Evolutionary conservation across 1,140 invertebrate genomes (phyloP).

Genomic region (Musca domestica): DNA sequence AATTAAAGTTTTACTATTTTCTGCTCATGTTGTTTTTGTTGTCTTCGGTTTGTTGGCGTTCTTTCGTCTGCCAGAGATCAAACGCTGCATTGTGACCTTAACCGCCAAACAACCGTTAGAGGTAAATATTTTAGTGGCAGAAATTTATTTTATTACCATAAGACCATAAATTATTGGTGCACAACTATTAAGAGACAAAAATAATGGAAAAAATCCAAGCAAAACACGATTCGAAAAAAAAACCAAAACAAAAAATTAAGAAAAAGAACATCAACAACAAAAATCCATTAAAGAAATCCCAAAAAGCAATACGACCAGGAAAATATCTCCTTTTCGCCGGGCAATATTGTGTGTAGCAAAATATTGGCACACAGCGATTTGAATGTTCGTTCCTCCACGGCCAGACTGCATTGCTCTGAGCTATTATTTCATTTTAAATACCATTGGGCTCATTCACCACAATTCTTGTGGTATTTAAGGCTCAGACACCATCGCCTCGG

Average conservation of each 20-base stretch:
- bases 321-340: conserved; percentile 1
- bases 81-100: background rate
- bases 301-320: background rate
- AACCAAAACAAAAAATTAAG: background rate
- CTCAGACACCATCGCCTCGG: no score
- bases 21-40: no score
- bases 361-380: background rate
- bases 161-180: conserved; percentile 15
- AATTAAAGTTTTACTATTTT: conserved; percentile 3
- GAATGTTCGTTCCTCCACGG: background rate
- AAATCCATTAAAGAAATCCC: background rate
- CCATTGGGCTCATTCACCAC: background rate
- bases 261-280: conserved; percentile 6
- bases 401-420: background rate
- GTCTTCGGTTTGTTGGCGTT: no score
- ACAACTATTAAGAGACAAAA: no score
- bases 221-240: no score
- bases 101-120: conserved; percentile 16
- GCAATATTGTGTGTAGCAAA: conserved; percentile 4
- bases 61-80: conserved; percentile 1
- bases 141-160: conserved; percentile 18
- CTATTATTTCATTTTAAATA: conserved; percentile 15
- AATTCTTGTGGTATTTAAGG: no score
- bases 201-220: no score
- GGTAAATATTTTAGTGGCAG: conserved; percentile 9